Evolutionary conservation across 2,797 vertebrate genomes (phyloP), one percentile per base, ranked within the genome.

Genomic region (Eurystomus glaucurus): DNA sequence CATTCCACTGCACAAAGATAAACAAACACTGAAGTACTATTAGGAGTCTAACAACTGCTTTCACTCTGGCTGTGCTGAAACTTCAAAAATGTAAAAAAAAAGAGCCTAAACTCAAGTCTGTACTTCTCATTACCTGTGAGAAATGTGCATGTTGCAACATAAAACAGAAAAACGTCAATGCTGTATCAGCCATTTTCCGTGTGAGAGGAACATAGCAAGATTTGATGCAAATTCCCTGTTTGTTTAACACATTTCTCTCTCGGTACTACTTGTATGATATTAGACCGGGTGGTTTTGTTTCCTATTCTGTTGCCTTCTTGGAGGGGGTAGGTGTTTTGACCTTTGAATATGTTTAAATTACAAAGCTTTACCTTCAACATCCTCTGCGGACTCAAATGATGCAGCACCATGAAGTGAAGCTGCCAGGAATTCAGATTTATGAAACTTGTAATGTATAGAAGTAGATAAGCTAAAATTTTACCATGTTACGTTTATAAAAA

Each of bases 351-450:
- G 29, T n/a, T 71, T 60, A 95, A 95, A 95, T 96, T 94, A 60
- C 66, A 69, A 52, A 61, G 20, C 55, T 92, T 95, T 93, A 37
- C 60, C 55, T 96, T 94, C 10, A 18, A 1, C 23, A 69, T 87
- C 25, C 52, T 93, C 87, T 65, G 62, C 45, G 81, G 87, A 78
- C 37, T 88, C 37, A 61, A 83, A 51, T 54, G 43, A 89, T 95
- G 85, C 77, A 65, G 28, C 33, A 87, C 46, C 77, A 69, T 78
- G 85, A 95, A 95, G 82, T 90, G 79, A 96, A 89, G n/a, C 66
- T 96, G 66, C 76, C 70, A 93, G 57, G 20, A 90, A 93, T 88
- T 94, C 39, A 90, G 76, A 95, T 97, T 95, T 94, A 92, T 94
- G 79, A 71, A 93, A 85, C 33, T 64, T 76, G 18, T 65, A 91